Evolutionary conservation across 2,888 invertebrate genomes (phyloP).

Genomic region (Malacosoma neustria): DNA sequence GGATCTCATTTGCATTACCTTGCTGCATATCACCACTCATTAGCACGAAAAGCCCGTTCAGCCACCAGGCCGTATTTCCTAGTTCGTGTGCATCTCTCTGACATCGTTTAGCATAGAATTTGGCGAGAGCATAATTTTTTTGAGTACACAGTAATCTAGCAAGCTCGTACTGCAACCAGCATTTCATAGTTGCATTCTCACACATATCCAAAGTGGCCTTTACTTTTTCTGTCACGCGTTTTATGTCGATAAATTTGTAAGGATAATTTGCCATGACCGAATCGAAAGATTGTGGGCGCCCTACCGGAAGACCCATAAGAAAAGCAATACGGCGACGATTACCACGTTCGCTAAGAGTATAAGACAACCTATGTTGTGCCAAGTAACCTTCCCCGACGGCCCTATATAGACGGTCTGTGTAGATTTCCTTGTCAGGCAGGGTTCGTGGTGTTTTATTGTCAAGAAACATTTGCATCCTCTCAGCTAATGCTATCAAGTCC

Average conservation of each 20-base stretch:
- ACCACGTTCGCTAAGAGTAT: conserved; percentile 56
- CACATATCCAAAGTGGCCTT: conserved; percentile 51
- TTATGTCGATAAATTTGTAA: conserved; percentile 54
- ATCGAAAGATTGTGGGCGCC: conserved; percentile 57
- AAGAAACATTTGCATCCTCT: conserved; percentile 61
- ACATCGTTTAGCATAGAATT: conserved; percentile 60
- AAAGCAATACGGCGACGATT: conserved; percentile 61
- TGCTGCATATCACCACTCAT: conserved; percentile 69
- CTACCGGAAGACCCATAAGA: conserved; percentile 56
- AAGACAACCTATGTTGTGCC: conserved; percentile 53
- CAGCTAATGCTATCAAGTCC: conserved; percentile 55
- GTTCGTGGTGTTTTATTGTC: conserved; percentile 54
- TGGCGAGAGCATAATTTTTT: conserved; percentile 61
- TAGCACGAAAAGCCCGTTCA: conserved; percentile 55
- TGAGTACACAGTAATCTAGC: conserved; percentile 51
- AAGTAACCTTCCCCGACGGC: conserved; percentile 60
- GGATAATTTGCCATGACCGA: conserved; percentile 66
- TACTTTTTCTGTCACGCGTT: conserved; percentile 49
- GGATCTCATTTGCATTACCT: conserved; percentile 59
- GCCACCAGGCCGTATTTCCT: conserved; percentile 53
- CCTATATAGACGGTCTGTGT: conserved; percentile 53
- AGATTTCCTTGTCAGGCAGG: conserved; percentile 54
- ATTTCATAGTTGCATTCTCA: conserved; percentile 61
- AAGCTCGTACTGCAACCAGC: conserved; percentile 63
- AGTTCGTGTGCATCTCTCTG: conserved; percentile 56